Conservation (phyloP, 2,113 vertebrate species). For the Poeciliopsis retropinna region DNA sequence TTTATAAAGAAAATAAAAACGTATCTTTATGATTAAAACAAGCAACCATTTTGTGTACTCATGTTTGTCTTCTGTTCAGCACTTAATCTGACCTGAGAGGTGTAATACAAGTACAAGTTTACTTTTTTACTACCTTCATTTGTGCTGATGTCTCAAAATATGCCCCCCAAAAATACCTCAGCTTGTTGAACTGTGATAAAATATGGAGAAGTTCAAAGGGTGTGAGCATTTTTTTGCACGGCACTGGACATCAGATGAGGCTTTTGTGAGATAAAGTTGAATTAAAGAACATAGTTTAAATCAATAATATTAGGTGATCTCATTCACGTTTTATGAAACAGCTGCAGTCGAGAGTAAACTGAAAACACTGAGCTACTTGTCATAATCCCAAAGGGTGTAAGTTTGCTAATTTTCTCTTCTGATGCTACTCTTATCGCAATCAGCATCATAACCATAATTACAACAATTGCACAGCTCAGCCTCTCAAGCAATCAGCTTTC, state of each 20-base stretch:
- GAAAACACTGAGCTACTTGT: slow-evolving; percentile 9
- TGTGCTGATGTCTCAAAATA: too few relatives aligned
- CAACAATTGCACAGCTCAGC: background rate
- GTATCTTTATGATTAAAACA: background rate
- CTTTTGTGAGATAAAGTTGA: background rate
- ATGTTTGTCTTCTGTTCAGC: too few relatives aligned
- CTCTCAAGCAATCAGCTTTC: slow-evolving; percentile 15
- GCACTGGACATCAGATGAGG: background rate
- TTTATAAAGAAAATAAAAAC: background rate
- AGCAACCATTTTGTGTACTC: background rate
- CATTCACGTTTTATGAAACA: background rate
- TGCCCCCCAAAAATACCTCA: too few relatives aligned
- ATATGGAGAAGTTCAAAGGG: background rate
- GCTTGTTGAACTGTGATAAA: background rate
- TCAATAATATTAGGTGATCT: background rate
- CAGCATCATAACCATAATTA: slow-evolving; percentile 23
- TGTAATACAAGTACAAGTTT: too few relatives aligned
- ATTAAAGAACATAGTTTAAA: background rate
- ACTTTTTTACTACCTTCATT: background rate
- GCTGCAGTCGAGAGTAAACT: background rate
- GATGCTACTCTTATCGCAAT: slow-evolving; percentile 20
- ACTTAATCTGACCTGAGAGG: background rate
- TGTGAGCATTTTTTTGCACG: background rate
- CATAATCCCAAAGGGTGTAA: background rate
- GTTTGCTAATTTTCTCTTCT: slow-evolving; percentile 11